Evolutionary conservation across 2,888 invertebrate genomes (phyloP).

Genomic region (Pollenia labialis): DNA sequence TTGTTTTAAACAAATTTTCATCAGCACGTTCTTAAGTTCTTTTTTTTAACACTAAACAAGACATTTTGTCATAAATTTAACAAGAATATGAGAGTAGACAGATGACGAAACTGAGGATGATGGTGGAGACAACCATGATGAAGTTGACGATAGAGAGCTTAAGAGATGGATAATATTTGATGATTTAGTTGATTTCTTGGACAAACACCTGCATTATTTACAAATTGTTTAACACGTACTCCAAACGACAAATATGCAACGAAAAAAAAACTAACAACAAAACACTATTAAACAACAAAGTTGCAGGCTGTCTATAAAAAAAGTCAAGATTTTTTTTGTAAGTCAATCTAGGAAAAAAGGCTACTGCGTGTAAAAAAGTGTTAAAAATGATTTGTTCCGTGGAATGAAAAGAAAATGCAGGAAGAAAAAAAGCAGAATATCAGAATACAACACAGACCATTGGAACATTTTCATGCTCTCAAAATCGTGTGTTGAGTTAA

Average conservation of each 20-base stretch:
- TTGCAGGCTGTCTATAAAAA: constrained; percentile 32
- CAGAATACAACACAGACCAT: constrained; percentile 26
- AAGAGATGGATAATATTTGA: constrained; percentile 41
- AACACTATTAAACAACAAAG: constrained; percentile 55
- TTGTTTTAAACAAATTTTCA: constrained; percentile 40
- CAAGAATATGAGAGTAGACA: constrained; percentile 30
- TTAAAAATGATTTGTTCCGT: constrained; percentile 68
- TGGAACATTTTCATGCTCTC: constrained; percentile 37
- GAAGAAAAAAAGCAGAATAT: constrained; percentile 12
- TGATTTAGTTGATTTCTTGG: constrained; percentile 68
- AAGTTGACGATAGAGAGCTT: constrained; percentile 18
- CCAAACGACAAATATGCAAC: constrained; percentile 36
- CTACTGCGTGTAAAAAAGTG: constrained; percentile 57
- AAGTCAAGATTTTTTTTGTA: background rate
- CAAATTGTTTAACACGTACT: constrained; percentile 79
- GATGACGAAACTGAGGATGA: background rate
- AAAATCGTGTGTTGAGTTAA: constrained; percentile 44
- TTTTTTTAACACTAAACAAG: background rate
- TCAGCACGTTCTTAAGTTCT: constrained; percentile 35
- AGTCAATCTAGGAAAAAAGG: constrained; percentile 1
- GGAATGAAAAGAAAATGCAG: constrained; percentile 23
- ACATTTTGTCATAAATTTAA: constrained; percentile 54
- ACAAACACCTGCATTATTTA: constrained; percentile 82
- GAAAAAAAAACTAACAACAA: constrained; percentile 17
- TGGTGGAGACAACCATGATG: constrained; percentile 15